Evolutionary conservation across 2,888 invertebrate species (phyloP).

Genomic region (Aspidiotus destructor): DNA sequence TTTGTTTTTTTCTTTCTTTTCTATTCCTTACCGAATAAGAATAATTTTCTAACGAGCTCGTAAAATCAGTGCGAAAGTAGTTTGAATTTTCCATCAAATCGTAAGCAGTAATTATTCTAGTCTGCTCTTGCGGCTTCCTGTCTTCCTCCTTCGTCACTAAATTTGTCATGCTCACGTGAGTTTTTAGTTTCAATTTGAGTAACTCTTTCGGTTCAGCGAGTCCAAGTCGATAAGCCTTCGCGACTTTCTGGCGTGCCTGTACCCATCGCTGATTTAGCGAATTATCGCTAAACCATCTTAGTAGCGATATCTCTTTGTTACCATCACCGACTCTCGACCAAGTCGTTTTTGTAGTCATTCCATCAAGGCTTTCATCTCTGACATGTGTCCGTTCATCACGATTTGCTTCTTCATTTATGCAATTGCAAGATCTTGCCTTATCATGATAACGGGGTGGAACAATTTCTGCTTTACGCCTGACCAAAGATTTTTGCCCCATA

Average conservation of each 20-base stretch:
- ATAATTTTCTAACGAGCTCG: no score
- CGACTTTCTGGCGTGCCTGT: not conserved
- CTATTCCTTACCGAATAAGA: no score
- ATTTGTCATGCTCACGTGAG: slow-evolving; percentile 8
- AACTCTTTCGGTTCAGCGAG: not conserved
- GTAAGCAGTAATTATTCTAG: no score
- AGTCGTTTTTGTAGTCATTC: not conserved
- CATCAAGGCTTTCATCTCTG: not conserved
- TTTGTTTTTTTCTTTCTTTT: no score
- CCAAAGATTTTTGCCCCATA: no score
- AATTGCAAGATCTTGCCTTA: not conserved
- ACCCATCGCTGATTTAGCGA: not conserved
- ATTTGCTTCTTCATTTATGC: not conserved
- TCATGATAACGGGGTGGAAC: not conserved
- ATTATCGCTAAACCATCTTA: slow-evolving; percentile 13
- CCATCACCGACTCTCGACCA: not conserved
- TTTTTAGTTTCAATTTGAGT: slow-evolving; percentile 1
- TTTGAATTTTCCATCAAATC: no score
- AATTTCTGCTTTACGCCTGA: not conserved
- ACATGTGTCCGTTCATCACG: not conserved
- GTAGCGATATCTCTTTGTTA: not conserved
- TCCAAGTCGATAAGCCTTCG: not conserved
- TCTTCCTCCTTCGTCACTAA: not conserved
- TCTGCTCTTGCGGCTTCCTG: no score
- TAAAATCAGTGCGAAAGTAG: no score